Percentiles rank a stretch among this genome's conserved stretches.
These are phyloP conservation scores for Ylistrum balloti DNA, from an alignment of 1,140 invertebrate genomes.

Conservation along the genomic window DNA sequence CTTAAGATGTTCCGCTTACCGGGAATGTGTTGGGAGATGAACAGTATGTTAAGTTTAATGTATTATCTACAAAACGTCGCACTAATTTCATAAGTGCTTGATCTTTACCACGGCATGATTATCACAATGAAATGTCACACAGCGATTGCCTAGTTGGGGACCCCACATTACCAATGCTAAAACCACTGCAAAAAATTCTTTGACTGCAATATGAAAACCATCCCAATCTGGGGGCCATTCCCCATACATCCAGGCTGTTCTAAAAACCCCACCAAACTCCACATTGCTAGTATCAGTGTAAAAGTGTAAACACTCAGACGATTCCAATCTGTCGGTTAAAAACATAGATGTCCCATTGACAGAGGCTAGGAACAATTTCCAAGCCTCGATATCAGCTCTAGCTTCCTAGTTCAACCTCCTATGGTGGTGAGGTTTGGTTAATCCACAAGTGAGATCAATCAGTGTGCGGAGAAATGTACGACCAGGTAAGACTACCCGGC, in stretches of 20 bases:
- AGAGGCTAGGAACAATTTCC: constrained; percentile 50
- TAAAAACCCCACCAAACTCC: constrained; percentile 49
- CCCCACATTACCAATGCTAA: constrained; percentile 52
- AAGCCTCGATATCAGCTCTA: constrained; percentile 51
- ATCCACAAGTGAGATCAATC: not conserved
- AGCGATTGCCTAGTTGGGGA: constrained; percentile 7
- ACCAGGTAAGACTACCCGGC: constrained; percentile 46
- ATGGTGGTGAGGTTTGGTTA: too few relatives aligned
- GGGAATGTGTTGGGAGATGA: constrained; percentile 46
- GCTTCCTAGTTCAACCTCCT: constrained; percentile 40
- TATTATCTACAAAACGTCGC: too few relatives aligned
- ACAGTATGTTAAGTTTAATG: constrained; percentile 51
- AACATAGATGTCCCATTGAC: constrained; percentile 60
- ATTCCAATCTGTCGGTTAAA: constrained; percentile 42
- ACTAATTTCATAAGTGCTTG: too few relatives aligned
- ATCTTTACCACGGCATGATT: constrained; percentile 57
- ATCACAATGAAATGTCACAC: constrained; percentile 45
- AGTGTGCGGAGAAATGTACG: constrained; percentile 55
- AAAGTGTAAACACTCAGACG: not conserved
- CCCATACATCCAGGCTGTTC: constrained; percentile 47
- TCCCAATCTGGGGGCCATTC: constrained; percentile 43
- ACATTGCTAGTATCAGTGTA: too few relatives aligned
- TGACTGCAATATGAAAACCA: constrained; percentile 48
- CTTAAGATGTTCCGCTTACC: constrained; percentile 45
- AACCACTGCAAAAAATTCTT: constrained; percentile 61